Base-by-base conservation (phyloP, 2,113 vertebrate species). In the Pelodiscus sinensis region DNA sequence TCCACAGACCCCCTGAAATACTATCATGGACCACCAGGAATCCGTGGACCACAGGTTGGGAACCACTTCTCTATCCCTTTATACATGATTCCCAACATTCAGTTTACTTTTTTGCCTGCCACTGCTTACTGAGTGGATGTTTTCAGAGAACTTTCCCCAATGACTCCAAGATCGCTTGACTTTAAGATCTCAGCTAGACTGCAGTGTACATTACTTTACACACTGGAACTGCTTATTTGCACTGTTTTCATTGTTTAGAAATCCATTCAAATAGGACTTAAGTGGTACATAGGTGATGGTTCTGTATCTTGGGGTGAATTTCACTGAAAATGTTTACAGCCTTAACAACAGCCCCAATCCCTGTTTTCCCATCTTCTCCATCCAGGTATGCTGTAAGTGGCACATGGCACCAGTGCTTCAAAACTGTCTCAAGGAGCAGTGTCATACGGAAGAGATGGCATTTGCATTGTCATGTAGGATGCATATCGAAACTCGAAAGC, bases 251-350 rank as follows among this genome's bases (percentile, higher is more conserved):
- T 57, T 44, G 27, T 77, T 50, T 50, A 85, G 82, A 92, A 85
- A 95, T 88, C 83, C 44, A 94, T 83, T 77, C 54, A 94, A 97
- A 94, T 92, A 92, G 89, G 62, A 35, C 87, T 90, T 92, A 38
- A 89, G 94, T 96, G 83, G 89, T 57, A 89, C 75, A 81, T 62
- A 88, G 93, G 65, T 79, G 86, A 94, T 58, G 79, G 31, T 29
- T 86, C 84, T 91, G 21, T 77, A 81, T 31, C 29, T 86, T 54
- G 65, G 44, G 86, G 27, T 81, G 62, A 90, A 85, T 92, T 89
- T 93, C 35, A 71, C 92, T 86, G 51, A 62, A 90, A 55, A 54
- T 2, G 0, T 51, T 86, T 86, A 93, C 82, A 54, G 90, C 86
- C 95, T 92, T 94, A 90, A 92, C 13, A 92, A 24, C 15, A 81